phyloP scores from a whole-genome alignment of 2,113 vertebrate genomes.

The Coreoperca whiteheadi region DNA sequence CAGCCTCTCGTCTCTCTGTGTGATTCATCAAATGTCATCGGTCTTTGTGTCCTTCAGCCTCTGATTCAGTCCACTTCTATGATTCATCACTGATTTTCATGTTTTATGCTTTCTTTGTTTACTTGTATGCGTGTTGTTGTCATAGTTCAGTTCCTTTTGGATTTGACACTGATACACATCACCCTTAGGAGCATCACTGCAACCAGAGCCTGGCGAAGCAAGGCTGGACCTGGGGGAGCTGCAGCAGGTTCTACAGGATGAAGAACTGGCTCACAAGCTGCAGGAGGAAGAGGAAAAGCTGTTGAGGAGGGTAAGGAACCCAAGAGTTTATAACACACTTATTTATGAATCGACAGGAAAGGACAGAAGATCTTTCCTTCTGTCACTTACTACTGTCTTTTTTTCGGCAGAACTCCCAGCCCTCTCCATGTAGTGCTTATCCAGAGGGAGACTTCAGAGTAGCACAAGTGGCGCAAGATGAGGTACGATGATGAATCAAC shows the following conservation, averaged over 20 bases:
- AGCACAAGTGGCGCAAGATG: slow-evolving; percentile 85
- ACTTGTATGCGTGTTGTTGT: neutral
- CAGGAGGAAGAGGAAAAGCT: slow-evolving; percentile 80
- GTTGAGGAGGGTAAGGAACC: slow-evolving; percentile 55
- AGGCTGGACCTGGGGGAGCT: slow-evolving; percentile 74
- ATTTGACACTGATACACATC: neutral
- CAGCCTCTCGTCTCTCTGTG: slow-evolving; percentile 6
- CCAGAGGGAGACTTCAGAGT: slow-evolving; percentile 77
- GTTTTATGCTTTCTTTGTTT: neutral
- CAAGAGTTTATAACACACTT: neutral
- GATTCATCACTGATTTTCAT: slow-evolving; percentile 37
- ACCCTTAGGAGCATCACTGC: slow-evolving; percentile 21
- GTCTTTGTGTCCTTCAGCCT: neutral
- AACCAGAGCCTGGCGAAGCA: slow-evolving; percentile 29
- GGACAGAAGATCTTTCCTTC: neutral
- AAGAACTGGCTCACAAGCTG: slow-evolving; percentile 79
- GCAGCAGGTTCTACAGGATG: slow-evolving; percentile 82
- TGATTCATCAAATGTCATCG: neutral
- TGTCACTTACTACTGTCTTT: neutral
- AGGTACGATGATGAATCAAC: slow-evolving; percentile 61
- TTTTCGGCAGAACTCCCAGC: slow-evolving; percentile 55
- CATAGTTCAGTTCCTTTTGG: neutral
- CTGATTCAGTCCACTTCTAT: neutral
- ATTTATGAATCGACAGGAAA: neutral
- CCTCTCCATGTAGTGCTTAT: slow-evolving; percentile 35